Evolutionary conservation across 1,140 invertebrate genomes (phyloP), one percentile per base, ranked within the genome.

Genomic region (Eumeta japonica): DNA sequence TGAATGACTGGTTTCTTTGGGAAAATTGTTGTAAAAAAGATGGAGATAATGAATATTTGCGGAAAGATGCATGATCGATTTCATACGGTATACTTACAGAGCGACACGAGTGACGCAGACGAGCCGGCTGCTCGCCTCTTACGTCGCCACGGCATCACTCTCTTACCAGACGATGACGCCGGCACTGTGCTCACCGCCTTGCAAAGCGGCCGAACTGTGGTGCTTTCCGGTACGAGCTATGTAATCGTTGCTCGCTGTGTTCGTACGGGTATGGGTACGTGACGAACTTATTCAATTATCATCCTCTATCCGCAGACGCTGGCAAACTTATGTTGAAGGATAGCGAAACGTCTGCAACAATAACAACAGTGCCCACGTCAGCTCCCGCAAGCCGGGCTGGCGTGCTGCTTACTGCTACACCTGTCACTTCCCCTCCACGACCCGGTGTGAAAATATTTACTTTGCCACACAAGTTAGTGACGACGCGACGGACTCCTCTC

Each of bases 361-460:
- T 4, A 13, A 57, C 58, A 0, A 58, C 43, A 0, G 20, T 37
- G 1, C 54, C 58, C 2, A 50, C 54, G 7, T 47, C 40, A 7
- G 61, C 49, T 0, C 45, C 48, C 0, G 42, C 51, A 3, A 43
- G 29, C 20, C 19, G 37, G 10, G 18, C 33, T 10, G 19, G 31
- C 15, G 64, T 62, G 2, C 45, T 68, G 19, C 45, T 70, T 32
- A 62, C 44, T 12, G 46, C 46, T 13, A 47, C 48, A 29, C 65
- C 0, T 62, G 65, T 11, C 62, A 70, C 37, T 62, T 62, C 7
- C 62, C 65, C 9, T 62, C 65, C 17, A 70, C 66, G 65, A 62
- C 65, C 5, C 63, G 48, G 48, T 16, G 35, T 50, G 13, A 56
- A 50, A 32, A 33, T 56, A 20, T 56, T 53, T 46, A 49, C 53